Evolutionary conservation across 2,888 invertebrate genomes (phyloP), one percentile per base, ranked within the genome.

Genomic region (Callyntrura sp.): DNA sequence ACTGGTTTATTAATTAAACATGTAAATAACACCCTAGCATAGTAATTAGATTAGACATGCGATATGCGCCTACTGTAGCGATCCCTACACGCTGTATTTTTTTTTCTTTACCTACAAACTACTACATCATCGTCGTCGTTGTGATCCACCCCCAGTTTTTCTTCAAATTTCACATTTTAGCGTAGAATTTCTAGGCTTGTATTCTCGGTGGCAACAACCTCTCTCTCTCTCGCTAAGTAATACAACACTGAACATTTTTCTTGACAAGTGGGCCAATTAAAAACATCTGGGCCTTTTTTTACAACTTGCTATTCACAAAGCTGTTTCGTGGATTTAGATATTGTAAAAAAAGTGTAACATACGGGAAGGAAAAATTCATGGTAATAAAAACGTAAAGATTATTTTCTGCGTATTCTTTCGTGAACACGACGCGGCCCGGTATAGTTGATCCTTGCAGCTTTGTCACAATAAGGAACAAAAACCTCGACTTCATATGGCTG

Each of bases 221-320:
- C 43, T 35, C 14, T 35, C 6, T 35, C 43, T 35, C 43, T n/a
- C n/a, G n/a, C n/a, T 35, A 35, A 35, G 35, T 35, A 35, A 45
- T 23, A 3, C 11, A 51, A 51, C 48, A 51, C 45, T 73, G 11
- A 35, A 23, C 51, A 76, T 25, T 51, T 23, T 5, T 73, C 1
- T 35, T 76, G 51, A 76, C 76, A 76, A 51, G 76, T 76, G 43
- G 51, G 76, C 51, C 76, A 76, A 76, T 76, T 76, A 76, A 76
- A 76, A 76, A 8, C 76, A 76, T 76, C 76, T 76, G 76, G 14
- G 23, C 12, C 5, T 51, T 55, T 70, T n/a, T 68, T 43, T 35
- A 68, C 35, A 68, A 17, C 68, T 68, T 43, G 0, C 65, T 62
- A n/a, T 62, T 25, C 35, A 35, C n/a, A 51, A n/a, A 14, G 12